Evolutionary conservation across 2,888 invertebrate genomes (phyloP), one percentile per base, ranked within the genome.

Genomic region (Mimumesa dahlbomi): DNA sequence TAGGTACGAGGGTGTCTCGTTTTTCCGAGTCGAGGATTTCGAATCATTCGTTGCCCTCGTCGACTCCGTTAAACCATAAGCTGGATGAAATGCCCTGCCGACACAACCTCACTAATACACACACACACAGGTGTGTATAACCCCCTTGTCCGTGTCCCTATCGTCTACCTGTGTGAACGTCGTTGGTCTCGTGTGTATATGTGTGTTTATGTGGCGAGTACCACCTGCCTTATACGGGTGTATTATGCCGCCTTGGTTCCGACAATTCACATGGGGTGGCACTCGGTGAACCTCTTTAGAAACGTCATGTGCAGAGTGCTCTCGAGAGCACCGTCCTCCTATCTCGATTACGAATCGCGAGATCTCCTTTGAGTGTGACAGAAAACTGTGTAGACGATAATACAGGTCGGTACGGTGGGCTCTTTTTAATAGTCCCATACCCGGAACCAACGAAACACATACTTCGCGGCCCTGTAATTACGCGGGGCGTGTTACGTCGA

Each of bases 221-320:
- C 56, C 80, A 80, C 77, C 79, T 77, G 77, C 75, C 71, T 68
- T 48, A 21, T 61, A 67, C 67, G 73, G 73, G 50, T 52, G 77
- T 63, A 77, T 79, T 79, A 77, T 79, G 61, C 58, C 59, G 49
- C 43, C 48, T 59, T 52, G 73, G 43, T 29, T 50, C 43, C 52
- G 50, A 38, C 62, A 43, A 73, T 77, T 75, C 76, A 53, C 67
- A 61, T n/a, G 68, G 59, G 49, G 56, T 38, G 58, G 31, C 46
- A 46, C 25, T 58, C 54, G 21, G 36, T 14, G 40, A 49, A 9
- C 16, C 59, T 57, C 63, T 73, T 68, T 45, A 40, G 59, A 64
- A 52, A 75, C 46, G 69, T 73, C 69, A 52, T 56, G 54, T 52
- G 64, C 66, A 61, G 53, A 49, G 9, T 40, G 22, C 43, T 21